These are phyloP conservation scores for Pyrrhosoma nymphula DNA, from an alignment of 2,888 invertebrate species.

Conservation along the genomic window DNA sequence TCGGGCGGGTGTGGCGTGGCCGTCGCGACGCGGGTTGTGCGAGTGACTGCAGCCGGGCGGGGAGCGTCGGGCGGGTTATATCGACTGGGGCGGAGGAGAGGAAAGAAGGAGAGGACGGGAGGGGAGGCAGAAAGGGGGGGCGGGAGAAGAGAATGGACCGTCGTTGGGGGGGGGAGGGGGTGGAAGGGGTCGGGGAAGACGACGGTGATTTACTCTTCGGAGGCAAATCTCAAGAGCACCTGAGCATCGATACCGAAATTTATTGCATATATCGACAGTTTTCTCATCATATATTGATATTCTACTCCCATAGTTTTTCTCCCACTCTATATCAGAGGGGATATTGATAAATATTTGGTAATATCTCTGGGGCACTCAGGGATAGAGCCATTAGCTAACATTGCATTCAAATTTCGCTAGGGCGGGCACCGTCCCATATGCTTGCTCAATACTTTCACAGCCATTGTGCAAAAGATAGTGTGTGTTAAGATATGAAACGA, in stretches of 20 bases:
- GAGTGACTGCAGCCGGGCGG: conserved; percentile 56
- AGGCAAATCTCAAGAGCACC: background rate
- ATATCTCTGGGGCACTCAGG: no score
- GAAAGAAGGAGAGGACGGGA: background rate
- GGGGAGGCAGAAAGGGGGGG: background rate
- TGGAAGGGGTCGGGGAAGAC: background rate
- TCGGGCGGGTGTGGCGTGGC: conserved; percentile 29
- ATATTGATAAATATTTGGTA: no score
- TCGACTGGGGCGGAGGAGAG: conserved; percentile 48
- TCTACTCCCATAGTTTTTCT: no score
- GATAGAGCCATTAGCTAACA: no score
- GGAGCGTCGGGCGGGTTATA: conserved; percentile 50
- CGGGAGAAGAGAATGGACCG: background rate
- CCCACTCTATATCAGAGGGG: no score
- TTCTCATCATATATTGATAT: background rate
- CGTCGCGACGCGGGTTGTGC: conserved; percentile 60
- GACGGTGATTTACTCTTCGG: background rate
- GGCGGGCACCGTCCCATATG: no score
- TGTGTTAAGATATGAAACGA: no score
- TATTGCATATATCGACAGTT: background rate
- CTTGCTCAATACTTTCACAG: no score
- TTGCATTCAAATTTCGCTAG: no score
- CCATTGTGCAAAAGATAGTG: no score
- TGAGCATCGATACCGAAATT: background rate
- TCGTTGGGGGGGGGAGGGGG: no score